These are phyloP conservation scores for Carpatolechia fugitivella DNA, from an alignment of 2,888 invertebrate species.

Conservation along the genomic window DNA sequence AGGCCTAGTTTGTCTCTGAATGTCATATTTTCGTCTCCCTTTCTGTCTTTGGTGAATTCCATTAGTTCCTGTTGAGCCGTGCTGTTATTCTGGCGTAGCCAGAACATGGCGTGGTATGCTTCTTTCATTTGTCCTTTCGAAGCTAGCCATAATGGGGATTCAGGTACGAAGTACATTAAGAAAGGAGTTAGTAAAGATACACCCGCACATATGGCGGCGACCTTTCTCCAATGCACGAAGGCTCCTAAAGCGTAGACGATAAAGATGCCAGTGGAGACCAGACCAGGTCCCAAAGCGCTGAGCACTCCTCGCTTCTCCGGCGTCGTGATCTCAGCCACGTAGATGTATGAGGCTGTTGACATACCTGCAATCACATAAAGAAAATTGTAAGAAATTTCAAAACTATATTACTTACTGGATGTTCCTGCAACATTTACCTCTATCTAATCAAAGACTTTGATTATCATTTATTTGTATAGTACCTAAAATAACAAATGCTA, in stretches of 20 bases:
- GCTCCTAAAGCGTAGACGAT: conserved; percentile 84
- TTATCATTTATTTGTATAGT: too few relatives aligned
- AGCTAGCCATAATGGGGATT: conserved; percentile 84
- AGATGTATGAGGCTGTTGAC: conserved; percentile 84
- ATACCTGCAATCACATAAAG: conserved; percentile 74
- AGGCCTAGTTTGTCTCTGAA: conserved; percentile 61
- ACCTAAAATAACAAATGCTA: neutral
- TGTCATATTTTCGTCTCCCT: conserved; percentile 54
- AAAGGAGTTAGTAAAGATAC: conserved; percentile 78
- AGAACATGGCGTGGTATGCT: conserved; percentile 81
- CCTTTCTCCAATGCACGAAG: conserved; percentile 82
- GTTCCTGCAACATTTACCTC: too few relatives aligned
- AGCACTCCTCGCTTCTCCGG: conserved; percentile 84
- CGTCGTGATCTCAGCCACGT: conserved; percentile 84
- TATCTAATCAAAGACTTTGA: too few relatives aligned
- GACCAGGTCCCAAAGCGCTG: conserved; percentile 84
- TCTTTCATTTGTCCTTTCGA: conserved; percentile 80
- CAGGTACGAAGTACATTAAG: conserved; percentile 82
- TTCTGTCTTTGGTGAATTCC: conserved; percentile 76
- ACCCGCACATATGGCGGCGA: conserved; percentile 82
- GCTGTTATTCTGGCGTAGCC: conserved; percentile 82
- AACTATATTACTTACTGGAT: too few relatives aligned
- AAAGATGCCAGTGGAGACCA: conserved; percentile 86
- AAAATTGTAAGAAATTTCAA: neutral
- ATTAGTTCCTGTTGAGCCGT: conserved; percentile 82